These are phyloP conservation scores for Halichondria panicea DNA, from an alignment of 37 sponge, comb jelly and placozoan species.

Conservation along the genomic window DNA sequence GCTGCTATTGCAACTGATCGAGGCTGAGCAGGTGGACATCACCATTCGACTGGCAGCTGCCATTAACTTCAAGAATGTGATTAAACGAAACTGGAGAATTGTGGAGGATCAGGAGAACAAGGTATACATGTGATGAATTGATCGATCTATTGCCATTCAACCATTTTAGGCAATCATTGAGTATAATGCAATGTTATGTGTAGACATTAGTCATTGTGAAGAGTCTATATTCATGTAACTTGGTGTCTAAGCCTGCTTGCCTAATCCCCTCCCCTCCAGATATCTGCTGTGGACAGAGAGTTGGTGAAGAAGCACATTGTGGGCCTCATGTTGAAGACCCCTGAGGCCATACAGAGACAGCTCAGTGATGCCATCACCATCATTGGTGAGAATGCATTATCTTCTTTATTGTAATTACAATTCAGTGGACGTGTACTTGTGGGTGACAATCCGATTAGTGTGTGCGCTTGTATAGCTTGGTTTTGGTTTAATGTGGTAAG, in stretches of 20 bases:
- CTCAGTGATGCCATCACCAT: constrained; percentile 97
- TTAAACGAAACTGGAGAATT: constrained; percentile 90
- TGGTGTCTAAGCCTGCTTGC: not conserved
- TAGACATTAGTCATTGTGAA: too few relatives aligned
- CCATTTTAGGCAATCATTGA: too few relatives aligned
- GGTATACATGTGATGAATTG: too few relatives aligned
- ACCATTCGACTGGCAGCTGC: constrained; percentile 75
- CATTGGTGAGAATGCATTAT: constrained; percentile 58
- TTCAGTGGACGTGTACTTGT: too few relatives aligned
- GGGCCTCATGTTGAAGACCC: constrained; percentile 91
- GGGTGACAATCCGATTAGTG: too few relatives aligned
- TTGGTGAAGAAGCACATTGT: constrained; percentile 88
- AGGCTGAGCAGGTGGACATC: constrained; percentile 30
- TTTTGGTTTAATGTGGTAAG: too few relatives aligned
- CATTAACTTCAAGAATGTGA: constrained; percentile 95
- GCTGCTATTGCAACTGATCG: constrained; percentile 86
- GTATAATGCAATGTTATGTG: too few relatives aligned
- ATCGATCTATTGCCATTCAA: too few relatives aligned
- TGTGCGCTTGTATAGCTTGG: too few relatives aligned
- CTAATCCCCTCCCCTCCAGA: too few relatives aligned
- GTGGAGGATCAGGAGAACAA: constrained; percentile 49
- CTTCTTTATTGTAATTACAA: not conserved
- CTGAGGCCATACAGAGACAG: constrained; percentile 92
- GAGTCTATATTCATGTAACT: not conserved
- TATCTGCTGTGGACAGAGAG: constrained; percentile 51